Conservation (phyloP, 2,888 invertebrate species). For the Agriopis aurantiaria region DNA sequence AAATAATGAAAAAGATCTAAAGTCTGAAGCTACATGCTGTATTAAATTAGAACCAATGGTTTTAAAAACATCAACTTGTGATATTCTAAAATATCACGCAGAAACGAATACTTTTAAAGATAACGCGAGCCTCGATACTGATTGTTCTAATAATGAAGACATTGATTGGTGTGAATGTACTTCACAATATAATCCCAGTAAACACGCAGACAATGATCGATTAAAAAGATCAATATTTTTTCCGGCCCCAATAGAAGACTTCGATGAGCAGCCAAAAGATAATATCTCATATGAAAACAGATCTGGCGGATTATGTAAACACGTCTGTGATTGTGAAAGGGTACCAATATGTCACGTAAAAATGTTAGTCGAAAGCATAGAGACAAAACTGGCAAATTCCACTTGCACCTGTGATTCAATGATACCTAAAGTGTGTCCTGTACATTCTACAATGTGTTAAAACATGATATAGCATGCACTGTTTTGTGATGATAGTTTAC, state of each 20-base stretch:
- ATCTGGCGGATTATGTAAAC: slow-evolving; percentile 37
- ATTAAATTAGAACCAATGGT: slow-evolving; percentile 51
- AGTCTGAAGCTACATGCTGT: slow-evolving; percentile 44
- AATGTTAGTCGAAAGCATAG: slow-evolving; percentile 77
- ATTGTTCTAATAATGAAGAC: slow-evolving; percentile 46
- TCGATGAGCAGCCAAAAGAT: slow-evolving; percentile 40
- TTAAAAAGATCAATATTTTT: slow-evolving; percentile 55
- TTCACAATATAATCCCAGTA: slow-evolving; percentile 39
- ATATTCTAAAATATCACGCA: slow-evolving; percentile 42
- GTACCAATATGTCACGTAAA: slow-evolving; percentile 80
- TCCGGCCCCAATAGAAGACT: slow-evolving; percentile 47
- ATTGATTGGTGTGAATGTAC: slow-evolving; percentile 53
- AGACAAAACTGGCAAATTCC: slow-evolving; percentile 64
- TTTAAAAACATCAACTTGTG: slow-evolving; percentile 54
- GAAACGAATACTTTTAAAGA: slow-evolving; percentile 54
- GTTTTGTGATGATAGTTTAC: slow-evolving; percentile 28
- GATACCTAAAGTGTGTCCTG: slow-evolving; percentile 68
- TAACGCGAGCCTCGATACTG: slow-evolving; percentile 43
- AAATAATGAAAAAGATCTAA: slow-evolving; percentile 20
- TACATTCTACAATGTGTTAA: slow-evolving; percentile 57
- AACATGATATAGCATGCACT: background rate
- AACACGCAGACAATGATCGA: slow-evolving; percentile 42
- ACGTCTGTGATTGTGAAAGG: slow-evolving; percentile 67
- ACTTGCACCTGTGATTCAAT: slow-evolving; percentile 77
- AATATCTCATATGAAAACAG: slow-evolving; percentile 34